These are phyloP conservation scores for Platycheirus rosarum DNA, from an alignment of 2,888 invertebrate species.

Conservation along the genomic window DNA sequence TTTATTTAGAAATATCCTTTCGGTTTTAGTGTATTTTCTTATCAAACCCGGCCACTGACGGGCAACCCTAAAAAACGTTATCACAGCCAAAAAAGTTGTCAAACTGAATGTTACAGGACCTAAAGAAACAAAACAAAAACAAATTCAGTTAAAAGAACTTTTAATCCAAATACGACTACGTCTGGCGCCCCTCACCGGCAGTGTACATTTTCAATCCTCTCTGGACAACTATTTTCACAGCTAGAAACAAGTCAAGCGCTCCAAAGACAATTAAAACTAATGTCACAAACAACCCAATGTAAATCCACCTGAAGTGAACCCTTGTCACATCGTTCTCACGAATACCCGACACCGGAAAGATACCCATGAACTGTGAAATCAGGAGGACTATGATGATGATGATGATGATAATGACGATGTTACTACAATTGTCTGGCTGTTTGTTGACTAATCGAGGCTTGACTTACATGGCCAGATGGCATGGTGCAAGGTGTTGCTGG, in stretches of 20 bases:
- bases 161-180: neutral
- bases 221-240: constrained; percentile 76
- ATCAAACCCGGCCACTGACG: constrained; percentile 80
- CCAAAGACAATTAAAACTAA: constrained; percentile 75
- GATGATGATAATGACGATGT: constrained; percentile 28
- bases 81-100: constrained; percentile 77
- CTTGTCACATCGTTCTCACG: constrained; percentile 79
- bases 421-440: constrained; percentile 18
- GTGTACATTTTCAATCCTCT: constrained; percentile 79
- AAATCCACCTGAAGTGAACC: constrained; percentile 79
- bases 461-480: constrained; percentile 83
- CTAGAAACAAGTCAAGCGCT: constrained; percentile 76
- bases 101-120: constrained; percentile 80
- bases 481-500: constrained; percentile 82
- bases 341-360: constrained; percentile 84
- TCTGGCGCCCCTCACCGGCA: constrained; percentile 76
- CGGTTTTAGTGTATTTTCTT: constrained; percentile 77
- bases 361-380: constrained; percentile 84
- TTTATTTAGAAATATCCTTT: constrained; percentile 78
- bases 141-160: constrained; percentile 14
- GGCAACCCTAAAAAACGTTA: constrained; percentile 78
- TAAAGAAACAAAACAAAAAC: constrained; percentile 60
- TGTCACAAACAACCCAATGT: constrained; percentile 75
- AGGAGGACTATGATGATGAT: constrained; percentile 82
- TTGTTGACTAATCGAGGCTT: neutral